Conservation (phyloP, 1,140 invertebrate species). For the Drosophila albomicans region DNA sequence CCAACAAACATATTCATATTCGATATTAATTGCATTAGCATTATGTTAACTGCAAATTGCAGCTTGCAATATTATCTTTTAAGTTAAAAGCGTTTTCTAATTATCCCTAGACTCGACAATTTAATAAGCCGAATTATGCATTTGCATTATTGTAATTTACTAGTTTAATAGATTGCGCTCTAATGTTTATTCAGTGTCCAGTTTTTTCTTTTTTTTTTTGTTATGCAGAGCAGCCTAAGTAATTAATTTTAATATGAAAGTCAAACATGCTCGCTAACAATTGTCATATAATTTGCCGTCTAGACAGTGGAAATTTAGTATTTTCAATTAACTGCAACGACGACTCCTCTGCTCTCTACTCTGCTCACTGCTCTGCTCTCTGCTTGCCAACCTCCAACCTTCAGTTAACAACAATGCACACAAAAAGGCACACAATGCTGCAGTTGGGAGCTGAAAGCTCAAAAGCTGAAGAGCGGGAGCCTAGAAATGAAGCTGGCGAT, state of each 20-base stretch:
- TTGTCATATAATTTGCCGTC: constrained; percentile 85
- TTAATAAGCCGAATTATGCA: background rate
- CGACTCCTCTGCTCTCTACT: constrained; percentile 23
- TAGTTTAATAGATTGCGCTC: constrained; percentile 13
- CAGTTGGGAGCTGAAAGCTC: constrained; percentile 8
- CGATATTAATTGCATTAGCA: background rate
- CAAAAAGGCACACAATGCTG: constrained; percentile 72
- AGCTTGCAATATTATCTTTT: background rate
- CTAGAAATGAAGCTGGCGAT: constrained; percentile 1
- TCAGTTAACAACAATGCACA: constrained; percentile 69
- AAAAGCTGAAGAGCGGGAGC: background rate
- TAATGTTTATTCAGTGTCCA: constrained; percentile 48
- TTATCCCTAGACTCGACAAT: background rate
- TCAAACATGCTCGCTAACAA: constrained; percentile 80
- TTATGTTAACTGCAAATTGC: background rate
- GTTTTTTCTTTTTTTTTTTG: constrained; percentile 55
- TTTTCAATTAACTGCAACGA: constrained; percentile 84
- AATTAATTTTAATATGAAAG: constrained; percentile 84
- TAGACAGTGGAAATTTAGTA: constrained; percentile 85
- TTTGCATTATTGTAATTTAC: background rate
- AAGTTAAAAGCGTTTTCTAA: background rate
- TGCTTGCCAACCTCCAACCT: constrained; percentile 6
- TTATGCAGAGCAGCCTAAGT: constrained; percentile 69
- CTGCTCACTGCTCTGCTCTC: no score
- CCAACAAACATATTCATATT: background rate